phyloP scores from a whole-genome alignment of 2,113 vertebrate genomes.

The Eublepharis macularius region DNA sequence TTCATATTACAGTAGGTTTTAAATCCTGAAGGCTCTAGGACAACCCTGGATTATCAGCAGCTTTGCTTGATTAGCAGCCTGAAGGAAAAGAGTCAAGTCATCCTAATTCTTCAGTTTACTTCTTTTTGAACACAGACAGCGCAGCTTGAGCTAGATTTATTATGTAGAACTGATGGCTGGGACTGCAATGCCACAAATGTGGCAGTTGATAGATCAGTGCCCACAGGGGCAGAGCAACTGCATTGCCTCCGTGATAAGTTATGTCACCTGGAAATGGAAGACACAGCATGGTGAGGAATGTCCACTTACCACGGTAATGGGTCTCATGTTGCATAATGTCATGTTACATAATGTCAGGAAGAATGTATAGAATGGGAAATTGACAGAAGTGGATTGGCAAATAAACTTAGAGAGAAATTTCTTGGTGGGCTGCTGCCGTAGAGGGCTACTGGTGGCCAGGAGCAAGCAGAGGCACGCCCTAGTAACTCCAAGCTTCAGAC shows the following conservation, averaged over 20 bases:
- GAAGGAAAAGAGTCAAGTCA: background rate
- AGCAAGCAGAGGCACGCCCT: too few relatives aligned
- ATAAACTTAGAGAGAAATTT: too few relatives aligned
- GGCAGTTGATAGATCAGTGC: background rate
- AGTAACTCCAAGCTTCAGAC: too few relatives aligned
- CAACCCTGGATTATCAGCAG: slow-evolving; percentile 1
- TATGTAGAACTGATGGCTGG: background rate
- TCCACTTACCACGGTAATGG: background rate
- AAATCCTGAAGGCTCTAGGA: background rate
- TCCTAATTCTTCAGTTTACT: background rate
- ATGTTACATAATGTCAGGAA: background rate
- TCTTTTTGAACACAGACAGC: background rate
- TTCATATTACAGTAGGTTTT: background rate
- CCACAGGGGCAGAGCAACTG: background rate
- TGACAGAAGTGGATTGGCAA: background rate
- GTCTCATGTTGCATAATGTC: background rate
- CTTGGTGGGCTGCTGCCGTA: too few relatives aligned
- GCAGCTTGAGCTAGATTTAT: background rate
- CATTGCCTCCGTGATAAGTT: background rate
- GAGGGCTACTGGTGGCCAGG: too few relatives aligned
- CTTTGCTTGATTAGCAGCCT: background rate
- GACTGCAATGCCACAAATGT: background rate
- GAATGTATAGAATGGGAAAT: background rate
- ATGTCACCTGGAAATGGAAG: background rate
- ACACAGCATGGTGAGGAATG: background rate